Evolutionary conservation across 2,113 vertebrate species (phyloP).

Genomic region (Chloebia gouldiae): DNA sequence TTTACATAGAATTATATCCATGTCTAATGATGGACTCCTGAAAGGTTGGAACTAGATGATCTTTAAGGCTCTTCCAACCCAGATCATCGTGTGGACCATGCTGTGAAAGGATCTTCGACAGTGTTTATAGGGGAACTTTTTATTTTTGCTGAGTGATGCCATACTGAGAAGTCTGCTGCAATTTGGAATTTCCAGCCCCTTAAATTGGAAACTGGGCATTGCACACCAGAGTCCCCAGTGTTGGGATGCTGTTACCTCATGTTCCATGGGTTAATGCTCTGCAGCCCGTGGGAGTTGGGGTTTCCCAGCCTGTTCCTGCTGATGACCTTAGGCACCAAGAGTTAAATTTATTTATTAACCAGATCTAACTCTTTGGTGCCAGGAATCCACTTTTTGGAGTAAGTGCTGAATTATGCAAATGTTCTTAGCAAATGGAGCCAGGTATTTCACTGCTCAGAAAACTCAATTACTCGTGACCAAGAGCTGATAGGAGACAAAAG

Average conservation of each 20-base stretch:
- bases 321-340: neutral
- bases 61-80: neutral
- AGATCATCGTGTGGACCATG: neutral
- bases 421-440: accelerated
- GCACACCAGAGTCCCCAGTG: neutral
- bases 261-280: accelerated
- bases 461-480: neutral
- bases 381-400: neutral
- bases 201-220: neutral
- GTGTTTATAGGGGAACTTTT: neutral
- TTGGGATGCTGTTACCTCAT: accelerated
- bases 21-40: neutral
- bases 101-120: neutral
- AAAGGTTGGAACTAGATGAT: neutral
- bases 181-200: neutral
- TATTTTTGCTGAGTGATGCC: neutral
- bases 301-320: neutral
- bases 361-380: neutral
- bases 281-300: neutral
- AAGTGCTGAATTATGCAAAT: neutral
- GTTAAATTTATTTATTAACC: neutral
- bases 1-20: neutral
- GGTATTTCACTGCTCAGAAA: neutral
- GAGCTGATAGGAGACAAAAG: neutral
- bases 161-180: neutral